A percentile compares a stretch with the other conserved stretches of the same genome.
Conservation (phyloP, 2,113 vertebrate genomes). For the Desmodus rotundus region DNA sequence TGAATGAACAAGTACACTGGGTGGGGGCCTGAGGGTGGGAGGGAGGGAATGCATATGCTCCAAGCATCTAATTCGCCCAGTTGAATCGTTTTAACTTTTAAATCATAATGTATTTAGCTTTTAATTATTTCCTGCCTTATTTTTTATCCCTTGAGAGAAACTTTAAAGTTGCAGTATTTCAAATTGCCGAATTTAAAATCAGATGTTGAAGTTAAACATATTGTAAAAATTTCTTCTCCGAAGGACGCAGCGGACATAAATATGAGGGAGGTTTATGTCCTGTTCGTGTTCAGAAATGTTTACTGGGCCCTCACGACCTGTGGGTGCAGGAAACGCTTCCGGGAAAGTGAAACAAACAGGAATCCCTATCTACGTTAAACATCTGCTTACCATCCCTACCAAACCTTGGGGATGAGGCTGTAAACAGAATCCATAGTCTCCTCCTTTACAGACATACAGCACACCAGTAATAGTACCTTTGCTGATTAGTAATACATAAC, state of each 20-base stretch:
- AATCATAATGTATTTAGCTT: background rate
- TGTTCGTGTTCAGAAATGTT: constrained; percentile 11
- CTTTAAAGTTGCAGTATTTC: background rate
- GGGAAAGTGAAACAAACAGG: background rate
- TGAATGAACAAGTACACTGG: background rate
- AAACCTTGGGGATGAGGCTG: background rate
- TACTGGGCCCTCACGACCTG: background rate
- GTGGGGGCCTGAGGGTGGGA: background rate
- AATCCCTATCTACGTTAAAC: no score
- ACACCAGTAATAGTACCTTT: background rate
- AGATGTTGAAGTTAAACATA: background rate
- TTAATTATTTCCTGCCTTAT: background rate
- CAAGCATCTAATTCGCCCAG: background rate
- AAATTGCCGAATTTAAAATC: constrained; percentile 39
- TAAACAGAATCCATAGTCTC: background rate
- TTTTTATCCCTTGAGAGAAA: background rate
- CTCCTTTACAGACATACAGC: background rate
- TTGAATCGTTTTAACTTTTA: background rate
- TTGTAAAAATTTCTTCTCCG: accelerated
- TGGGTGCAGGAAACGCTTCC: background rate
- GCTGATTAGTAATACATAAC: background rate
- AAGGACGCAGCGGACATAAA: accelerated
- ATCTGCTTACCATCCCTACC: background rate
- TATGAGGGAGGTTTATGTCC: background rate
- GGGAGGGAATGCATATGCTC: background rate